Evolutionary conservation across 2,888 invertebrate species (phyloP), one percentile per base, ranked within the genome.

Genomic region (Thera obeliscata): DNA sequence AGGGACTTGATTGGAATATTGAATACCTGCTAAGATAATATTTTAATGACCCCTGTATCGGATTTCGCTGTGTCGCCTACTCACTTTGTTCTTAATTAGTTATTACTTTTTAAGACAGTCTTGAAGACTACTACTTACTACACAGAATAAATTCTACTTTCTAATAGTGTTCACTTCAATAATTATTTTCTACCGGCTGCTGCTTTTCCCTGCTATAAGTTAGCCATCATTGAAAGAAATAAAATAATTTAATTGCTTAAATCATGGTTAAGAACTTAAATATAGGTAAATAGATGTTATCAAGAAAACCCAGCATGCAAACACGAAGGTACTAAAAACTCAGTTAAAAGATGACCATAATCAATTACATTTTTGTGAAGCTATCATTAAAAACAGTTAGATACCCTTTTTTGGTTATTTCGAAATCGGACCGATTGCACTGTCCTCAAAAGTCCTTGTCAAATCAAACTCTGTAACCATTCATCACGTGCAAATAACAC

Each of bases 401-500:
- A 3, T 38, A 0, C 0, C 3, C 38, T 41, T 41, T 62, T 56
- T 38, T 6, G 49, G 11, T 48, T 52, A 57, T 69, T 69, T 67
- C 61, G 62, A 63, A 62, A 66, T 41, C 48, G 5, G 54, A 54
- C 46, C 38, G 11, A 62, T 62, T 41, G 49, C 41, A 62, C 22
- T 56, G 66, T 67, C 69, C 69, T 66, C 57, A 52, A 64, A 66
- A 68, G 66, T 73, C 75, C 77, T 77, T 76, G 77, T 71, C 62
- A 67, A 67, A 66, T 71, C 52, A 71, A 71, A 64, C 59, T 57
- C 63, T 54, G 41, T 64, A 74, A 72, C 70, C 73, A 74, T 73
- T 72, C 63, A 73, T 76, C 74, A 69, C 66, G 60, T 36, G 72
- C 71, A 76, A 79, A 77, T 73, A 71, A 76, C 73, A 68, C 68